A percentile compares a stretch with the other conserved stretches of the same genome.
phyloP scores from a whole-genome alignment of 2,797 vertebrate species.

The Periophthalmus magnuspinnatus region DNA sequence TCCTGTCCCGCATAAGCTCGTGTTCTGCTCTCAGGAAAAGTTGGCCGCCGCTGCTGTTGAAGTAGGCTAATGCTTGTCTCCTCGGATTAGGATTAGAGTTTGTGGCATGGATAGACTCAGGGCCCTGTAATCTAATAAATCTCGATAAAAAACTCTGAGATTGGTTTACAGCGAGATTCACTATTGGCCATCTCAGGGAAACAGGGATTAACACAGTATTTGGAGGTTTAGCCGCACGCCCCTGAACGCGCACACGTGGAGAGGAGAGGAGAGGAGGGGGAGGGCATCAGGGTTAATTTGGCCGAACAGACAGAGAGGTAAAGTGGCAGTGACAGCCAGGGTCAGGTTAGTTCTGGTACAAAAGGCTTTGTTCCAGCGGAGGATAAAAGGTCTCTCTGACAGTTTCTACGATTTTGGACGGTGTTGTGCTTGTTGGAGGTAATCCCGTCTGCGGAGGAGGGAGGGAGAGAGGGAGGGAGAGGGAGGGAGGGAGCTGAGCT shows the following conservation, averaged over 20 bases:
- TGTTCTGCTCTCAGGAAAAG: conserved; percentile 73
- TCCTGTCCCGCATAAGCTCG: conserved; percentile 49
- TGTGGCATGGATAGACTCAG: conserved; percentile 76
- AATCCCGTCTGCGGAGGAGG: conserved; percentile 81
- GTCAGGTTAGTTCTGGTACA: conserved; percentile 88
- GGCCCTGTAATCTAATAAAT: conserved; percentile 89
- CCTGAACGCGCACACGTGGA: conserved; percentile 57
- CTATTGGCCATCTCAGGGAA: conserved; percentile 80
- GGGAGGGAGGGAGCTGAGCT: conserved; percentile 55
- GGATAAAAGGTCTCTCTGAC: conserved; percentile 92
- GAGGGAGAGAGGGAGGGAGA: conserved; percentile 71
- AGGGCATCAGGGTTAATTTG: conserved; percentile 73
- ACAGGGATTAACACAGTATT: conserved; percentile 85
- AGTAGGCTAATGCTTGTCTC: conserved; percentile 87
- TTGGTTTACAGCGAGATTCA: conserved; percentile 91
- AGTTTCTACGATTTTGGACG: conserved; percentile 95
- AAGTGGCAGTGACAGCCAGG: conserved; percentile 91
- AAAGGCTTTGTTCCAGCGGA: conserved; percentile 91
- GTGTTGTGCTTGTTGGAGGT: conserved; percentile 92
- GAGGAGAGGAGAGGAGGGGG: conserved; percentile 46
- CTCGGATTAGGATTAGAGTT: conserved; percentile 88
- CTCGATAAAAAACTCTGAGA: conserved; percentile 83
- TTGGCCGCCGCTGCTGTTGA: conserved; percentile 76
- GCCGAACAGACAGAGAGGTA: conserved; percentile 88
- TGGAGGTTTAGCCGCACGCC: conserved; percentile 72